phyloP scores from a whole-genome alignment of 2,797 vertebrate genomes.

The Protonibea diacanthus region DNA sequence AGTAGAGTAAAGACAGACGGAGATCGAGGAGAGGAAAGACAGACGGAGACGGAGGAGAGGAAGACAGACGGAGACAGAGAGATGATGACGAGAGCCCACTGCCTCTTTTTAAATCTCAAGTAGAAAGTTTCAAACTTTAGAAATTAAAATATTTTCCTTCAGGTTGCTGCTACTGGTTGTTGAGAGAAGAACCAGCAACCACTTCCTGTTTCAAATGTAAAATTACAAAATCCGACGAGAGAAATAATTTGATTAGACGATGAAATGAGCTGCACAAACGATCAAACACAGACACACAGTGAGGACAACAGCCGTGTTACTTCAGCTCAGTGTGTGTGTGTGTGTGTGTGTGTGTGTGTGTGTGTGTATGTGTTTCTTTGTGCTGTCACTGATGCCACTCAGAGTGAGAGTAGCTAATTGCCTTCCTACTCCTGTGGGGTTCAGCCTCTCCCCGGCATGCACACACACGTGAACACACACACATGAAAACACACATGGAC shows the following conservation, averaged over 20 bases:
- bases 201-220: too few relatives aligned
- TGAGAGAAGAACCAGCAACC: too few relatives aligned
- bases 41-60: not conserved
- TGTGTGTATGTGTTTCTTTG: constrained; percentile 25
- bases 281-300: not conserved
- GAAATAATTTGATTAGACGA: constrained; percentile 21
- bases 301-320: not conserved
- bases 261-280: constrained; percentile 18
- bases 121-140: not conserved
- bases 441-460: constrained; percentile 26
- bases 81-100: too few relatives aligned
- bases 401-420: constrained; percentile 82
- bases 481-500: not conserved
- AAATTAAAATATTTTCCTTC: not conserved
- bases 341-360: constrained; percentile 21
- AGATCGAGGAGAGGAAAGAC: not conserved
- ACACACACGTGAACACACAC: constrained; percentile 24
- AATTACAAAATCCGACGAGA: not conserved
- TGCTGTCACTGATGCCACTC: constrained; percentile 65
- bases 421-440: constrained; percentile 76
- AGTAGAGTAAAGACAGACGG: too few relatives aligned
- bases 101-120: not conserved
- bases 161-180: too few relatives aligned
- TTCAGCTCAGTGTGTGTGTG: constrained; percentile 1
- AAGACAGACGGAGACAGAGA: not conserved